Conservation (phyloP, 2,888 invertebrate genomes). For the Salticus scenicus region DNA sequence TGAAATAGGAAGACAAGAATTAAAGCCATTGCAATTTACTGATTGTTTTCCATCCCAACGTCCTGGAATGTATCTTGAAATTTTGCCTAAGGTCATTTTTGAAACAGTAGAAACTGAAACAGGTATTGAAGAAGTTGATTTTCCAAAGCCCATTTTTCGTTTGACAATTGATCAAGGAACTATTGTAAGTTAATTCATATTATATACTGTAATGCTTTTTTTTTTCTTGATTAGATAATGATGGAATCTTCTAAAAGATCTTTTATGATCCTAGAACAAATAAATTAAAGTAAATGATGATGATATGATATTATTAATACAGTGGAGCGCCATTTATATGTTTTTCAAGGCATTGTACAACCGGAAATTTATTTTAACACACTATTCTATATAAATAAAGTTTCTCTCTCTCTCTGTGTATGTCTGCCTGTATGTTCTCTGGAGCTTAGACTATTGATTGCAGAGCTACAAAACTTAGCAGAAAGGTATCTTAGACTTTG, state of each 20-base stretch:
- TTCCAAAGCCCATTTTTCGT: constrained; percentile 49
- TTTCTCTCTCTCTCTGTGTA: too few relatives aligned
- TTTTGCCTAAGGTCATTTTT: constrained; percentile 54
- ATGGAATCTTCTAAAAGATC: not conserved
- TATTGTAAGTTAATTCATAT: constrained; percentile 14
- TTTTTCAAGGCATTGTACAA: too few relatives aligned
- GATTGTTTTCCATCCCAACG: constrained; percentile 43
- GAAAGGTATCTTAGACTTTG: too few relatives aligned
- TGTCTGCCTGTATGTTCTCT: too few relatives aligned
- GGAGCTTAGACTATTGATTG: too few relatives aligned
- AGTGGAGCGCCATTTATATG: too few relatives aligned
- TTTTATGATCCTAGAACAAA: too few relatives aligned
- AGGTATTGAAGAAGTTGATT: constrained; percentile 34
- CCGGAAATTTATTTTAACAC: too few relatives aligned
- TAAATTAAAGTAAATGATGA: too few relatives aligned
- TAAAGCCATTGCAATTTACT: constrained; percentile 24
- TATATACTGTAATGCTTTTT: not conserved
- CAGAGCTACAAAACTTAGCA: too few relatives aligned
- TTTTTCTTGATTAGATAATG: not conserved
- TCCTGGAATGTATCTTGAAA: constrained; percentile 55
- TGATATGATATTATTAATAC: too few relatives aligned
- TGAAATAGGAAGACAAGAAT: constrained; percentile 27
- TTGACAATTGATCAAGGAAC: constrained; percentile 42
- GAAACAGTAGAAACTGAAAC: constrained; percentile 36
- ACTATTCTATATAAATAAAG: too few relatives aligned